These are phyloP conservation scores for Gonocerus acuteangulatus DNA, from an alignment of 2,888 invertebrate genomes.

Conservation along the genomic window DNA sequence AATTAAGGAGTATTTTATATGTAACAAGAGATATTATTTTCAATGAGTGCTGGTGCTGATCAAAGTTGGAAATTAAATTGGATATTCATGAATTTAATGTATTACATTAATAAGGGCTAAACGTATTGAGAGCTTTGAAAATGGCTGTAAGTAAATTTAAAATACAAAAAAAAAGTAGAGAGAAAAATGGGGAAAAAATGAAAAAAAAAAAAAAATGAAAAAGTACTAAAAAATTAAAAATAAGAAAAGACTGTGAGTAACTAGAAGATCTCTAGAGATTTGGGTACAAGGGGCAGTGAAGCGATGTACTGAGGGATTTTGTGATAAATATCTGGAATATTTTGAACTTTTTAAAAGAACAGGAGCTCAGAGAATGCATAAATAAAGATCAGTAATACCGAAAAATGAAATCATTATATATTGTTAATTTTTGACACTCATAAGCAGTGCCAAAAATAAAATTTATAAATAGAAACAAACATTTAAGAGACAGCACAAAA, in stretches of 20 bases:
- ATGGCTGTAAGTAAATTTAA: neutral
- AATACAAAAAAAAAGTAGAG: too few relatives aligned
- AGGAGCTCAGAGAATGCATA: neutral
- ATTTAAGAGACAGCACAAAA: constrained; percentile 13
- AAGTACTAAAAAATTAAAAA: neutral
- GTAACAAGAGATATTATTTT: neutral
- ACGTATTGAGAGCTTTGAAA: neutral
- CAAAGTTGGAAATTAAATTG: neutral
- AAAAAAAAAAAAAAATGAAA: neutral
- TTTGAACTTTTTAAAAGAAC: constrained; percentile 6
- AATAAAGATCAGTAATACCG: neutral
- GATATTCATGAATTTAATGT: neutral
- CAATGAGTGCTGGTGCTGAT: neutral
- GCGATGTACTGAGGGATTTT: neutral
- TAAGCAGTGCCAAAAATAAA: constrained; percentile 13
- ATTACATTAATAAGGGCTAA: neutral
- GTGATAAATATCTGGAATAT: constrained; percentile 10
- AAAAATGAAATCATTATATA: constrained; percentile 1
- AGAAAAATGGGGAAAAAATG: neutral
- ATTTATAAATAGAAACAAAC: neutral
- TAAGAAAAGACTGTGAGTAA: constrained; percentile 22
- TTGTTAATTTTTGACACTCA: constrained; percentile 18
- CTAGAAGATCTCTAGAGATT: constrained; percentile 19
- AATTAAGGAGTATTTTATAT: too few relatives aligned
- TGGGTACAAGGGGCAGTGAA: constrained; percentile 3